Base-by-base conservation (phyloP, 2,888 invertebrate species). In the Schrankia costaestrigalis region DNA sequence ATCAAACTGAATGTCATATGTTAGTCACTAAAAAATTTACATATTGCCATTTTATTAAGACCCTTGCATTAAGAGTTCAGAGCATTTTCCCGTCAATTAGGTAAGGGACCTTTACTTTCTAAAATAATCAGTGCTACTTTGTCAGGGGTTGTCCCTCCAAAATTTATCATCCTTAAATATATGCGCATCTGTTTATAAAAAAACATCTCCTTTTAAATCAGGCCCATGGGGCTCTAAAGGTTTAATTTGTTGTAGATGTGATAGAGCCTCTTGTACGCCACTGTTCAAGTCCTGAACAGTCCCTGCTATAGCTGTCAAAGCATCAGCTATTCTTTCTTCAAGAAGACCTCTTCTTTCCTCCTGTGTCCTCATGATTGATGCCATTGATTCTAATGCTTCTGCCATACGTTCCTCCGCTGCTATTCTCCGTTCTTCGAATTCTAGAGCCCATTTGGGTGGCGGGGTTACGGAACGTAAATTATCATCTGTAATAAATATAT, bases 391-490 rank as follows among this genome's bases (percentile, higher is more conserved):
- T 11, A 85, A 32, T 0, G 85, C 83, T 2, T 62, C 67, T 1
- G 85, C 85, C 61, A 78, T 77, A 10, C 83, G 63, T 43, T 85
- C 85, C 29, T 84, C 77, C 1, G 80, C 78, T 31, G 76, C 68
- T 44, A 81, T 69, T 35, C 81, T 67, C 0, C 84, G 65, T 35
- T 84, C 79, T 57, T 85, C 85, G 19, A 81, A 56, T 2, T 79
- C 75, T 33, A 83, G 28, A 0, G 78, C 83, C 85, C 85, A 84
- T 53, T 70, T 74, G 1, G 85, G 85, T 14, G 84, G 83, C 6
- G 81, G 82, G 13, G 78, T 67, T 1, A 47, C 35, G 25, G 56
- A 34, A 11, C 56, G 36, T 1, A 33, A 11, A 27, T 66, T 64
- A 13, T 62, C 63, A 54, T 76, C 83, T 82, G 26, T 26, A 33